Conservation (phyloP, 2,797 vertebrate genomes). For the Gymnocypris eckloni region DNA sequence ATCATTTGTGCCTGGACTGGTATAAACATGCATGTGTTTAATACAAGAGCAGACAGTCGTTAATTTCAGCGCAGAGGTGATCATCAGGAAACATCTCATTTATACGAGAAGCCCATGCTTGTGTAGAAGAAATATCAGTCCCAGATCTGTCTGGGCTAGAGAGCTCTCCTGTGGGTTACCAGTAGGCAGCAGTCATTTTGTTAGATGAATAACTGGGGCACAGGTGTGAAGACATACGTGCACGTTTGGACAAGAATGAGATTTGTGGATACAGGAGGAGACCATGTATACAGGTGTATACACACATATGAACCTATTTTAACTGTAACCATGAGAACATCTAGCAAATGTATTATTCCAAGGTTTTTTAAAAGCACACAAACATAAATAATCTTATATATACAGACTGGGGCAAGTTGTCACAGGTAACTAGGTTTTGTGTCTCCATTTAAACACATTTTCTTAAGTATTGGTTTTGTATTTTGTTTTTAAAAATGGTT, state of each 20-base stretch:
- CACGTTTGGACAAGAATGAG: constrained; percentile 28
- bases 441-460: background rate
- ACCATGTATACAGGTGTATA: background rate
- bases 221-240: constrained; percentile 48
- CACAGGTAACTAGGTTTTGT: background rate
- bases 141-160: constrained; percentile 46
- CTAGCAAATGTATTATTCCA: background rate
- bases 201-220: constrained; percentile 46
- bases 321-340: constrained; percentile 38
- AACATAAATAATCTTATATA: background rate
- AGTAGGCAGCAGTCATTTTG: constrained; percentile 41
- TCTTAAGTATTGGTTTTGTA: background rate
- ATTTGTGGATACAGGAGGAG: constrained; percentile 20
- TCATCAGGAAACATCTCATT: constrained; percentile 35
- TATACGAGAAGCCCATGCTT: constrained; percentile 29
- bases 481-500: background rate
- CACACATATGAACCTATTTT: constrained; percentile 29
- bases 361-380: too few species aligned
- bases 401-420: background rate
- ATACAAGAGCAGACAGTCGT: background rate
- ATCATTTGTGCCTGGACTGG: background rate
- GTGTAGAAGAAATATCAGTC: constrained; percentile 44
- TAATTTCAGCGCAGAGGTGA: constrained; percentile 8
- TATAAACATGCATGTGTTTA: background rate
- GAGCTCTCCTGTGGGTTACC: constrained; percentile 48